phyloP scores from a whole-genome alignment of 2,888 invertebrate genomes.

The Portevinia maculata region DNA sequence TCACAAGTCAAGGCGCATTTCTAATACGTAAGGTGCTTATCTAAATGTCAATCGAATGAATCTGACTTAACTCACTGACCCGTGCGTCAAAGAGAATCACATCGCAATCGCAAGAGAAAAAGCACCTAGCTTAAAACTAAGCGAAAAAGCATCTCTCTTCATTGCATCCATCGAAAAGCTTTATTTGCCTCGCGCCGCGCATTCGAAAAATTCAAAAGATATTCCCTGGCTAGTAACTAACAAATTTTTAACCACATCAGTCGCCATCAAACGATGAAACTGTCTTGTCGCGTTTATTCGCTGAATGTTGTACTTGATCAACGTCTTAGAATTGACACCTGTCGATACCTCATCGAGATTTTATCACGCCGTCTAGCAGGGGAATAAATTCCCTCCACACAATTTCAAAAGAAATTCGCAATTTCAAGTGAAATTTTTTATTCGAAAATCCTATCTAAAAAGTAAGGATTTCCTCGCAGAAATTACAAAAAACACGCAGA shows the following conservation, averaged over 20 bases:
- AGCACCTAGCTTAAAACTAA: slow-evolving; percentile 4
- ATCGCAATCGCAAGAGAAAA: neutral
- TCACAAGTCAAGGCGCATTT: no score
- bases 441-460: slow-evolving; percentile 26
- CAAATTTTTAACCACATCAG: slow-evolving; percentile 76
- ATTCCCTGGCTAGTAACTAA: slow-evolving; percentile 68
- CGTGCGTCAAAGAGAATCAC: neutral
- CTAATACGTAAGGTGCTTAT: no score
- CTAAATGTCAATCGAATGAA: neutral
- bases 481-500: slow-evolving; percentile 31
- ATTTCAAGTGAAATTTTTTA: slow-evolving; percentile 35
- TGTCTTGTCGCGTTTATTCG: slow-evolving; percentile 80
- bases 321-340: slow-evolving; percentile 82
- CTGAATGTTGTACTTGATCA: slow-evolving; percentile 82
- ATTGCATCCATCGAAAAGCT: neutral
- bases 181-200: neutral
- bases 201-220: slow-evolving; percentile 42
- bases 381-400: slow-evolving; percentile 77
- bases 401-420: slow-evolving; percentile 11
- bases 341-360: slow-evolving; percentile 83
- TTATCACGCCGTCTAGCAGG: slow-evolving; percentile 82
- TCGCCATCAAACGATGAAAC: slow-evolving; percentile 83
- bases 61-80: neutral
- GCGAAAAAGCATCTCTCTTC: slow-evolving; percentile 19
- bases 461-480: slow-evolving; percentile 27